These are phyloP conservation scores for Struthidea cinerea DNA, from an alignment of 2,113 vertebrate genomes.

Conservation along the genomic window DNA sequence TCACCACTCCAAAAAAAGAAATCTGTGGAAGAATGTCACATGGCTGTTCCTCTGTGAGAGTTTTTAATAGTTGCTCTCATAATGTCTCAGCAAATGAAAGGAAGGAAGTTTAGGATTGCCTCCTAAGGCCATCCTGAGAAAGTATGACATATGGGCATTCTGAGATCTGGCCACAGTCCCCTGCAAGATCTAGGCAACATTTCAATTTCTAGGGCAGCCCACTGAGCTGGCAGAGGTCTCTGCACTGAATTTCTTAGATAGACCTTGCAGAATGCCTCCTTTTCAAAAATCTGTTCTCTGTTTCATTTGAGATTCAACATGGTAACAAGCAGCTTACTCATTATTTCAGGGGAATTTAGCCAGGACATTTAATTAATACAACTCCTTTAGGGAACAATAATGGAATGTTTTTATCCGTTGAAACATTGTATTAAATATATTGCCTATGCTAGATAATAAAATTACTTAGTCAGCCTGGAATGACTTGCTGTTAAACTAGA, in stretches of 20 bases:
- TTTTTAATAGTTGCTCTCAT: background rate
- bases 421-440: background rate
- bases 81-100: background rate
- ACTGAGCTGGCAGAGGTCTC: background rate
- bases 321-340: background rate
- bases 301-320: background rate
- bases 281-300: conserved; percentile 19
- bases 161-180: background rate
- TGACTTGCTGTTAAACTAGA: background rate
- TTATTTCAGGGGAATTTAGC: conserved; percentile 16
- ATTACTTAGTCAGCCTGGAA: background rate
- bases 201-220: background rate
- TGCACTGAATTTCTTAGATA: background rate
- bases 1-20: background rate
- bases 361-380: background rate
- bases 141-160: background rate
- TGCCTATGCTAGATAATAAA: background rate
- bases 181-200: background rate
- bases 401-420: background rate
- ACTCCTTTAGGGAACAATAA: background rate
- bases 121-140: background rate
- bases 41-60: background rate
- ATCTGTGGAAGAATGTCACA: background rate
- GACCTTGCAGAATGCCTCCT: background rate
- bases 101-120: background rate